Evolutionary conservation across 2,888 invertebrate genomes (phyloP), one percentile per base, ranked within the genome.

Genomic region (Uloborus plumipes): DNA sequence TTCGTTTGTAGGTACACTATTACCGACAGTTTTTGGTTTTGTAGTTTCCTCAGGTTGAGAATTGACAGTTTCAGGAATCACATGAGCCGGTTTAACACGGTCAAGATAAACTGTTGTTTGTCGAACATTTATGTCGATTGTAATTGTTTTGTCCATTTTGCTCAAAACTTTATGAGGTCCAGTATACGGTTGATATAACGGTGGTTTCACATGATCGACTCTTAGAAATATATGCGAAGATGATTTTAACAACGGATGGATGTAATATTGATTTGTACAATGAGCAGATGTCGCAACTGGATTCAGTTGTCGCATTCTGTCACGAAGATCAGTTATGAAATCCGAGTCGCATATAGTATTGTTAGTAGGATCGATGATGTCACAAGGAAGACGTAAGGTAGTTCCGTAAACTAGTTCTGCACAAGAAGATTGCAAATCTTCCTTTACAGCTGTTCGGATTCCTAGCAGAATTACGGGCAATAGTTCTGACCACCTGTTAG

Each of bases 351-450:
- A 69, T 7, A 39, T 15, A 51, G 9, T 20, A 47, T 55, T 31
- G 4, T 20, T 7, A 9, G 26, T 26, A 49, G 22, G 47, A 18
- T 62, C 64, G 0, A 77, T 20, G 39, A 77, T 53, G 22, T 77
- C 70, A 26, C 58, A 14, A 14, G 31, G 66, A n/a, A 59, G 20
- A 22, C 31, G 47, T 6, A 75, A 49, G 16, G 59, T 66, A 14
- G 61, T 62, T n/a, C 39, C 69, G 16, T 53, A 76, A 49, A 76
- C 61, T 7, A 61, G 61, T 53, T 76, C 62, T 18, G 62, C 61
- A 66, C 49, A 59, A 22, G 59, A 50, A 11, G 66, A 47, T 11
- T 75, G 18, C 7, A 20, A 9, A 6, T 74, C 74, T n/a, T 64
- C 20, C 0, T 47, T 22, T 20, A 72, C 6, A 15, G 76, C 67